phyloP scores from a whole-genome alignment of 1,140 invertebrate species.

The Drosophila murphyi region DNA sequence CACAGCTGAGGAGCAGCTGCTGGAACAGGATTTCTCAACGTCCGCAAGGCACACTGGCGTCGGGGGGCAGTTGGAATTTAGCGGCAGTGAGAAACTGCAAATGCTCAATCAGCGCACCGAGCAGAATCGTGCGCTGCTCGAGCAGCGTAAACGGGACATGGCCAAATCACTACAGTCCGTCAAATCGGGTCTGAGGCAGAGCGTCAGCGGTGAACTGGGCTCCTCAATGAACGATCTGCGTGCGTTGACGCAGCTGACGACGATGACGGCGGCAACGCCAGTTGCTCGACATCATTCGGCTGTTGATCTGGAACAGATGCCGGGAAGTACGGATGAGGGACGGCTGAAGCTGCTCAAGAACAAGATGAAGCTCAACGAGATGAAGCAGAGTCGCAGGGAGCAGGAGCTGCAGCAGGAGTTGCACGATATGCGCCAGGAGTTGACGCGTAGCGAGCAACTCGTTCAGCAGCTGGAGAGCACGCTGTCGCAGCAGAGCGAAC shows the following conservation, averaged over 20 bases:
- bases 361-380: constrained; percentile 66
- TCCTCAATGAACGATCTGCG: constrained; percentile 81
- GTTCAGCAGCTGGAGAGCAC: constrained; percentile 56
- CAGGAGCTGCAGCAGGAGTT: constrained; percentile 54
- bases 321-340: constrained; percentile 35
- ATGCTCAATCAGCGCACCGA: constrained; percentile 85
- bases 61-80: constrained; percentile 24
- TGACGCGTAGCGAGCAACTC: constrained; percentile 37
- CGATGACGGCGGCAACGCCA: constrained; percentile 18
- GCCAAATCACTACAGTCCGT: constrained; percentile 63
- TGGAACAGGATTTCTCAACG: constrained; percentile 40
- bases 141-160: constrained; percentile 66
- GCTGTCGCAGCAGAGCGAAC: constrained; percentile 33
- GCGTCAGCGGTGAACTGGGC: constrained; percentile 74
- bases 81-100: constrained; percentile 85
- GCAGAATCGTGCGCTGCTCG: constrained; percentile 84
- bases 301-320: constrained; percentile 62
- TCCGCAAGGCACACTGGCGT: constrained; percentile 31
- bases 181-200: constrained; percentile 27
- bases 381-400: constrained; percentile 64
- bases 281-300: constrained; percentile 76
- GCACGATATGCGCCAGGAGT: constrained; percentile 53
- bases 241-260: constrained; percentile 11
- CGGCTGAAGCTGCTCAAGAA: constrained; percentile 61
- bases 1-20: background rate